Conservation (phyloP, 2,113 vertebrate genomes). For the Mungos mungo region DNA sequence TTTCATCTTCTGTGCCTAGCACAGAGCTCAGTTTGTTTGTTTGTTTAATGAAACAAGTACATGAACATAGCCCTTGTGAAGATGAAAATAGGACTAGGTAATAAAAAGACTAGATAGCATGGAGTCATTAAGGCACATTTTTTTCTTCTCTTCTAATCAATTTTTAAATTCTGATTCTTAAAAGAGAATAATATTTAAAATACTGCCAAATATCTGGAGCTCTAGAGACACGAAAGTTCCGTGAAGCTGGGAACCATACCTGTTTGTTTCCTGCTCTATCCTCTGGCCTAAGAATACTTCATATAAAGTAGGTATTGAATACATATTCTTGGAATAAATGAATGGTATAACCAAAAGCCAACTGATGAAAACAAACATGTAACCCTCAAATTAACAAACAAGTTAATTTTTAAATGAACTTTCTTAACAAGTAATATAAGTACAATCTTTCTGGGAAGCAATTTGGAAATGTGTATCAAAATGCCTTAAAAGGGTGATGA, state of each 20-base stretch:
- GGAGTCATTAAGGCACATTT: neutral
- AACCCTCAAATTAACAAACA: conserved; percentile 31
- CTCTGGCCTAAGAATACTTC: neutral
- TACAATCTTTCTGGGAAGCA: neutral
- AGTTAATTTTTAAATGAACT: conserved; percentile 9
- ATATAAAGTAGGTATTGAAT: neutral
- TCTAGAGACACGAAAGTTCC: neutral
- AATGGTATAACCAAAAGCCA: conserved; percentile 26
- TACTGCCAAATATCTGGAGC: conserved; percentile 26
- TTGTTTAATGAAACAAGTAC: conserved; percentile 35
- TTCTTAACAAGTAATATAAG: conserved; percentile 20
- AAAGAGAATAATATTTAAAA: neutral
- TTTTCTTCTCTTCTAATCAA: conserved; percentile 43
- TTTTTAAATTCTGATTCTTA: conserved; percentile 49
- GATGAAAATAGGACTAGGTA: neutral
- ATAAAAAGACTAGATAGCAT: neutral
- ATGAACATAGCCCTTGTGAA: conserved; percentile 24
- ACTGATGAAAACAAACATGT: conserved; percentile 23
- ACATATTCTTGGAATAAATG: neutral
- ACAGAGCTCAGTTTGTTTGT: conserved; percentile 13
- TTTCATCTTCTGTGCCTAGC: conserved; percentile 13
- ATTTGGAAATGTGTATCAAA: conserved; percentile 36
- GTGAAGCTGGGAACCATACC: neutral
- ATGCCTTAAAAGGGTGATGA: conserved; percentile 27
- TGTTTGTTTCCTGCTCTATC: neutral